Conservation (phyloP, 2,888 invertebrate genomes). For the Drosophila planitibia region DNA sequence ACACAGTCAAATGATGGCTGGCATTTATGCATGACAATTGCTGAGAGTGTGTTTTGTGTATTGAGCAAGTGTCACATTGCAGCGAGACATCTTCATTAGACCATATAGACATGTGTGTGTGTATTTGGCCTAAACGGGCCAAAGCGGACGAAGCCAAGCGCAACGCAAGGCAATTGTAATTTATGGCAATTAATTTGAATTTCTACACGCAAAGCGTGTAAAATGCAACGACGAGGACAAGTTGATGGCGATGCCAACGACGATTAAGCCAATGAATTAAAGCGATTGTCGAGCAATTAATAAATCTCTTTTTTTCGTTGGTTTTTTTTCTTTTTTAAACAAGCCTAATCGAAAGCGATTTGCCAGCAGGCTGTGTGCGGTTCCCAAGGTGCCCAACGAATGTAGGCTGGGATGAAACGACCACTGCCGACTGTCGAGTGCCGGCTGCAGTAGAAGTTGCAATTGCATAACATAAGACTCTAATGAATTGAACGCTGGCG, state of each 20-base stretch:
- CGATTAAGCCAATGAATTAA: conserved; percentile 58
- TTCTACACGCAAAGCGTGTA: conserved; percentile 80
- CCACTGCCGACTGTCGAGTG: conserved; percentile 39
- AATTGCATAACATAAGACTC: conserved; percentile 43
- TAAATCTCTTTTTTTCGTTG: conserved; percentile 61
- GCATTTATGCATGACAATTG: conserved; percentile 58
- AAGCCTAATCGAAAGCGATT: conserved; percentile 69
- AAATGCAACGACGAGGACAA: conserved; percentile 68
- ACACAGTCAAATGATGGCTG: not conserved
- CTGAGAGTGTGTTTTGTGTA: conserved; percentile 7
- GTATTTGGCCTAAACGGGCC: conserved; percentile 12
- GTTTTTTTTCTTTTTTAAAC: conserved; percentile 34
- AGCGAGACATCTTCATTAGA: conserved; percentile 69
- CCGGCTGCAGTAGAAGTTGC: conserved; percentile 38
- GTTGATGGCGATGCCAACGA: conserved; percentile 48
- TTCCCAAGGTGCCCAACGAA: conserved; percentile 70
- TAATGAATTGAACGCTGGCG: conserved; percentile 46
- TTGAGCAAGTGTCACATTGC: conserved; percentile 48
- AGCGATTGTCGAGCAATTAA: conserved; percentile 69
- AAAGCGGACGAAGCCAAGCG: conserved; percentile 60
- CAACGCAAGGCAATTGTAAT: conserved; percentile 59
- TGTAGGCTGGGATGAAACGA: conserved; percentile 58
- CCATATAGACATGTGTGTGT: conserved; percentile 4
- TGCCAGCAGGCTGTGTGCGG: conserved; percentile 66
- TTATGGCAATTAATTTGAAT: conserved; percentile 78